Evolutionary conservation across 2,113 vertebrate genomes (phyloP).

Genomic region (Synodontis membranacea): DNA sequence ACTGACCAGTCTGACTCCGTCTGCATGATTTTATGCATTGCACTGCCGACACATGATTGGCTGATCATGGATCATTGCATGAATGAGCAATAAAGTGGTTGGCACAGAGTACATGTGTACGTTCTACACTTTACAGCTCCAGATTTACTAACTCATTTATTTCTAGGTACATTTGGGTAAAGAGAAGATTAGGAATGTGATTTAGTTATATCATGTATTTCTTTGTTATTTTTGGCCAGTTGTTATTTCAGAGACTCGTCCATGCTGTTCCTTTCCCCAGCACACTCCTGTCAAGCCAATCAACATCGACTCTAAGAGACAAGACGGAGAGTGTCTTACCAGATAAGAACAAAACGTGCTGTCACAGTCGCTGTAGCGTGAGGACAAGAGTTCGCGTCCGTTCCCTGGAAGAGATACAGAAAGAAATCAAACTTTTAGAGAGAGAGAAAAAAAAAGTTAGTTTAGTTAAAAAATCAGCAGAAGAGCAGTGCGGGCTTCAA

Average conservation of each 20-base stretch:
- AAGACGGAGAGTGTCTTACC: constrained; percentile 42
- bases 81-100: not conserved
- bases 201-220: not conserved
- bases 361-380: constrained; percentile 2
- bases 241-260: not conserved
- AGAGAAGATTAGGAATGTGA: too few relatives aligned
- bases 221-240: not conserved
- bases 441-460: not conserved
- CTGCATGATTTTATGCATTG: not conserved
- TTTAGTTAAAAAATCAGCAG: not conserved
- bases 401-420: constrained; percentile 20
- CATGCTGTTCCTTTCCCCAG: not conserved
- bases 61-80: not conserved
- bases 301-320: not conserved
- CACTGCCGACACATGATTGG: not conserved
- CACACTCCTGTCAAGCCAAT: constrained; percentile 2
- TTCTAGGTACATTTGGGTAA: not conserved
- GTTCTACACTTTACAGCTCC: not conserved
- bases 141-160: not conserved
- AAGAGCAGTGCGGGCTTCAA: not conserved
- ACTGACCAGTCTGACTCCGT: not conserved
- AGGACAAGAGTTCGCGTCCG: not conserved
- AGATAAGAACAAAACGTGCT: constrained; percentile 16
- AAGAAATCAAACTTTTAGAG: not conserved
- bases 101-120: too few relatives aligned